A percentile compares a stretch with the other conserved stretches of the same genome.
phyloP scores from a whole-genome alignment of 2,797 vertebrate species.

The Decapterus maruadsi region DNA sequence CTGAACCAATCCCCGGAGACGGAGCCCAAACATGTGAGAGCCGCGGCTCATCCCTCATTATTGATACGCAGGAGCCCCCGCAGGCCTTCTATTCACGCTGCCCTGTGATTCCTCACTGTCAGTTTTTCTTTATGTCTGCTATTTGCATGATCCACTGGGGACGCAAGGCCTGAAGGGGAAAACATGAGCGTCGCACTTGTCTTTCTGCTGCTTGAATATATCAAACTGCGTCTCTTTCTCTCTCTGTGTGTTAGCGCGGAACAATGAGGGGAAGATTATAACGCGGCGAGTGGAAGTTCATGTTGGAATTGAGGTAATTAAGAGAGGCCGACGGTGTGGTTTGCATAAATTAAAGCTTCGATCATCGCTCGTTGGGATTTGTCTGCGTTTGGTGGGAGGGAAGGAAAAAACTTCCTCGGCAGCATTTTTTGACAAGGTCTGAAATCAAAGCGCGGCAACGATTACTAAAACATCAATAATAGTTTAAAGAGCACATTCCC shows the following conservation, averaged over 20 bases:
- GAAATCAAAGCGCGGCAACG: conserved; percentile 77
- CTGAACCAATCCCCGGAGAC: conserved; percentile 22
- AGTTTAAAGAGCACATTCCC: conserved; percentile 71
- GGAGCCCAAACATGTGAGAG: conserved; percentile 33
- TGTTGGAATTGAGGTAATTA: conserved; percentile 82
- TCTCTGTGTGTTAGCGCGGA: background rate
- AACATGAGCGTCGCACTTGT: conserved; percentile 7
- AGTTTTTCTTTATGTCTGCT: conserved; percentile 47
- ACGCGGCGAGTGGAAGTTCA: conserved; percentile 53
- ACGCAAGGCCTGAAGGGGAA: conserved; percentile 26
- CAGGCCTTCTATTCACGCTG: conserved; percentile 16
- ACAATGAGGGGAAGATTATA: conserved; percentile 11
- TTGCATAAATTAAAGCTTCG: conserved; percentile 84
- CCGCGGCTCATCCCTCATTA: conserved; percentile 59
- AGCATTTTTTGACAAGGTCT: conserved; percentile 54
- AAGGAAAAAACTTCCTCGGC: conserved; percentile 45
- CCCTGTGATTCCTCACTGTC: conserved; percentile 50
- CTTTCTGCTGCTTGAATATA: conserved; percentile 18
- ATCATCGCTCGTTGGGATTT: conserved; percentile 79
- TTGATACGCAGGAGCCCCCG: conserved; percentile 42
- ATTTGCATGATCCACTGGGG: conserved; percentile 37
- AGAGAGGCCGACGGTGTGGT: conserved; percentile 69
- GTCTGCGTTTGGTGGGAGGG: conserved; percentile 17
- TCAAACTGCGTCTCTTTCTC: background rate
- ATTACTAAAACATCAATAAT: conserved; percentile 71